Base-by-base conservation (phyloP, 1,140 invertebrate genomes). In the Galleria mellonella region DNA sequence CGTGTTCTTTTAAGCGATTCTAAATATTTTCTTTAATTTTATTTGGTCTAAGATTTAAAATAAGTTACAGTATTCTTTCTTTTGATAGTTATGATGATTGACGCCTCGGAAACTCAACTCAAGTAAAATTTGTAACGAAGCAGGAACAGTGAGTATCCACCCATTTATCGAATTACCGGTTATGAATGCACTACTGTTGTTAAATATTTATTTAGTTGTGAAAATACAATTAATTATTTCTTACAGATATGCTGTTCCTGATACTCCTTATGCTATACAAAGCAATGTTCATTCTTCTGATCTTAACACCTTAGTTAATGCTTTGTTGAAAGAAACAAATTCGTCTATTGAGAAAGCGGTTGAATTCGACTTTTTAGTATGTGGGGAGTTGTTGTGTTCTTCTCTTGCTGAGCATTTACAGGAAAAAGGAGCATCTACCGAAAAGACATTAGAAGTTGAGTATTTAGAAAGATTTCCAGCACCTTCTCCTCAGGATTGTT, bases 351-450 rank as follows among this genome's bases (percentile, higher is more conserved):
- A 82, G 2, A 89, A 90, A 50, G 54, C 77, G 0, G 83, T 93
- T 41, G 91, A 96, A 60, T 98, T 98, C 89, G 96, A 98, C 83
- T 97, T 98, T 70, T 72, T 98, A 39, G 89, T 97, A 31, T 89
- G 90, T 47, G 92, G 92, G 5, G 94, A 97, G 77, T 91, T 97
- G 57, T 71, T 98, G 13, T 88, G 93, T 33, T 74, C 89, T 0
- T 73, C 90, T 1, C 81, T 98, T 11, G 71, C 85, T 28, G 91
- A 94, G 57, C 92, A 94, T 72, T 76, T 96, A 28, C 83, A 88
- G 44, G 91, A 93, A 33, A 90, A 90, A 51, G 88, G 88, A 32
- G 70, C 92, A 9, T 93, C 92, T 0, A 91, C 89, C 30, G 96
- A 97, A 86, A 88, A 90, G 41, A 92, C 94, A 14, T 86, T 98